A percentile compares a stretch with the other conserved stretches of the same genome.
Conservation (phyloP, 2,888 invertebrate genomes). For the Exephanes ischioxanthus region DNA sequence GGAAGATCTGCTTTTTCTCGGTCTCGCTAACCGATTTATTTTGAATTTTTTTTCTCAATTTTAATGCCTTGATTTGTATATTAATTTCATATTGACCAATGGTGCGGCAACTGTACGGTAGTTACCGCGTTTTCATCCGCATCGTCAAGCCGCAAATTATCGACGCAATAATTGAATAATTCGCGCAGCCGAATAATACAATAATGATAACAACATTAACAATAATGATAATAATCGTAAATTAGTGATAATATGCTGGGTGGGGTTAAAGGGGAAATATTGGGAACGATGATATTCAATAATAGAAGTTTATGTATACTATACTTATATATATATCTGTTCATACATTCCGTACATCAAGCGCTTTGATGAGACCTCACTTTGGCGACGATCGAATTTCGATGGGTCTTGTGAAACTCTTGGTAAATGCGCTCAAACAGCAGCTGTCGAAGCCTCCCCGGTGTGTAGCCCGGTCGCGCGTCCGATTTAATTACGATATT, state of each 20-base stretch:
- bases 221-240: neutral
- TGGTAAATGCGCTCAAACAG: constrained; percentile 9
- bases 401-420: constrained; percentile 28
- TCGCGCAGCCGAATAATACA: neutral
- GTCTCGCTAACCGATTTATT: neutral
- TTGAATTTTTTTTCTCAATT: neutral
- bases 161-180: neutral
- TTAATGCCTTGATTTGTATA: neutral
- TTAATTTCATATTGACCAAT: neutral
- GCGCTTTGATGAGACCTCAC: constrained; percentile 23
- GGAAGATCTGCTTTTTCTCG: neutral
- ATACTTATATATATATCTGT: neutral
- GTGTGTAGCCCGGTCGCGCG: constrained; percentile 56
- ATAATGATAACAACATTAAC: neutral
- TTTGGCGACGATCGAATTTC: constrained; percentile 20
- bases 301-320: neutral
- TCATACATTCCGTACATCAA: constrained; percentile 23
- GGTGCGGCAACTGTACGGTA: neutral
- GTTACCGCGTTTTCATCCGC: neutral
- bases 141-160: neutral
- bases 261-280: neutral
- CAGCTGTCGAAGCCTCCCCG: constrained; percentile 48
- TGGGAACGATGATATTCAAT: neutral
- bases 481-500: constrained; percentile 72
- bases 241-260: too few relatives aligned